phyloP scores from a whole-genome alignment of 1,140 invertebrate species.

The Akabosia matsudoensis region DNA sequence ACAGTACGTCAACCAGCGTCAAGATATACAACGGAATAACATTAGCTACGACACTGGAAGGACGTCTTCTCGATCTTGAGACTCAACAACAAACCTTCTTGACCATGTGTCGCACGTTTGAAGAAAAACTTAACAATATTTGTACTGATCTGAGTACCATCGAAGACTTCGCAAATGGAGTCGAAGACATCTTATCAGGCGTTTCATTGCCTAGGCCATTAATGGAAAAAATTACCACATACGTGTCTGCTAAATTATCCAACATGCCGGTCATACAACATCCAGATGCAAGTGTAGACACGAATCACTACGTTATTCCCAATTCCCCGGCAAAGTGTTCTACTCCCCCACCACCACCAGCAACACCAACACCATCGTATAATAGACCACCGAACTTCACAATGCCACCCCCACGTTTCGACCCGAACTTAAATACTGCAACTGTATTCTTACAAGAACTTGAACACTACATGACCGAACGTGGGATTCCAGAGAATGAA shows the following conservation, averaged over 20 bases:
- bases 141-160: background rate
- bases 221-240: background rate
- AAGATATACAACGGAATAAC: background rate
- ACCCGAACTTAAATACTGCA: background rate
- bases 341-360: background rate
- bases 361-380: background rate
- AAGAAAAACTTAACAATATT: background rate
- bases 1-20: background rate
- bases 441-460: background rate
- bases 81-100: background rate
- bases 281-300: background rate
- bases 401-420: background rate
- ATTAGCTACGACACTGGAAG: background rate
- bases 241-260: too few relatives aligned
- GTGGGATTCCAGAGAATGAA: background rate
- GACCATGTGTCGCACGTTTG: background rate
- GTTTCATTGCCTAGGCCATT: background rate
- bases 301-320: background rate
- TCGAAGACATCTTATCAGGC: background rate
- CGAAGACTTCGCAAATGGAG: background rate
- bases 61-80: too few relatives aligned
- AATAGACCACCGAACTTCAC: background rate
- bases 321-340: background rate
- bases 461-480: background rate
- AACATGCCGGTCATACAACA: background rate